Base-by-base conservation (phyloP, 2,113 vertebrate species). In the Rutilus rutilus region DNA sequence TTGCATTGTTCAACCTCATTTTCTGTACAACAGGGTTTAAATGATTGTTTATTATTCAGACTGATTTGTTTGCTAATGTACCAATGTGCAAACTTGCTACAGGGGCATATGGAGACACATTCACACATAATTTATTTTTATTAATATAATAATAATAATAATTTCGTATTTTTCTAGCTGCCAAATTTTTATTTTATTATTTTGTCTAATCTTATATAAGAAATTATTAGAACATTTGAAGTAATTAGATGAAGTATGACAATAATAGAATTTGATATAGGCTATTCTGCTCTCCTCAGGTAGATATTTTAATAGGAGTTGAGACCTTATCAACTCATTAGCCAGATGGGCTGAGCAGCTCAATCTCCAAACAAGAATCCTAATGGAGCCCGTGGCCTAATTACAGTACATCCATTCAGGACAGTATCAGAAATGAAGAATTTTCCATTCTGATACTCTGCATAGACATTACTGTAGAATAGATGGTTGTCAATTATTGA, bases 201-300 rank as follows among this genome's bases (percentile, higher is more conserved):
- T 65, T 65, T 1, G 15, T 65, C 14, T 47, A 75, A 67, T 57
- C 36, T 21, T 25, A 30, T 77, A 79, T 59, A 71, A 67, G 64
- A 80, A 59, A 59, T 90, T 86, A 87, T 90, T 92, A 87, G 85
- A 86, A 85, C 90, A 93, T 93, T 92, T 92, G 88, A 88, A 94
- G 92, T 92, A 94, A 94, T 94, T 94, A 92, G 92, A 93, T 94
- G 90, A 84, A 87, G 82, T 64, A 91, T 90, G 93, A 94, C 94
- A 94, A 93, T 95, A 94, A 95, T 95, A 94, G 94, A 92, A 92
- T 93, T 93, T 90, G 90, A 91, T 93, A 93, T 91, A 78, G 76
- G 77, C 57, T 60, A 92, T 93, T 91, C 92, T 92, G 93, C 93
- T 93, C 90, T 94, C 91, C 94, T 92, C 90, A 85, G 91, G 92